Evolutionary conservation across 64 coral and sea anemone genomes (phyloP), one percentile per base, ranked within the genome.

Genomic region (Platygyra sinensis): DNA sequence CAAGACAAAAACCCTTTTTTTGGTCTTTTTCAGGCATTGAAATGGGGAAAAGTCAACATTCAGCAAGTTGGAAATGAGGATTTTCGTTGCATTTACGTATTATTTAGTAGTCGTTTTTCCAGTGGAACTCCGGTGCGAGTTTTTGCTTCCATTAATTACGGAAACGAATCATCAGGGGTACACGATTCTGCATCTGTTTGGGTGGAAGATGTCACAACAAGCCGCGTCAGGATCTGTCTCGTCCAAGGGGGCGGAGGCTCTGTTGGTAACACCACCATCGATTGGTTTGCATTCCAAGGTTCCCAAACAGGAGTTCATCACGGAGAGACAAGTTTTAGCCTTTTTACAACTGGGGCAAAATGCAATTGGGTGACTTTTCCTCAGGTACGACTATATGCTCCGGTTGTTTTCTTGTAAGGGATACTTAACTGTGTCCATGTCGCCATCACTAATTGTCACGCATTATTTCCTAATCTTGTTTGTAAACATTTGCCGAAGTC

Each of bases 211-310:
- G 30, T 83, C 14, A 39, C 80, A 33, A 67, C 62, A 17, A 50
- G 5, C 16, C 60, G 62, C 20, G 67, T 83, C 32, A 83, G 27
- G 62, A 33, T 33, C 30, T 83, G 80, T 50, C 9, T 83, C 42
- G 80, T 69, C 20, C 36, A 18, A 67, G 80, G 80, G 0, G 62
- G 62, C 8, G 30, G 46, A 12, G 80, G 36, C 2, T 67, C 8
- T 31, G 18, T 19, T 10, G 62, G 17, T 6, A 83, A 83, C 36
- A 67, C 2, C 30, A 83, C 80, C 10, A 67, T 83, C 59, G 80
- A 83, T 67, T 83, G 80, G 80, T 67, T 83, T 27, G 80, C 80
- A 25, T 83, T 83, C 36, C 80, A 67, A n/a, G 80, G 80, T 12
- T 25, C 10, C 0, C 80, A 83, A 13, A n/a, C 62, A 5, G 80